Evolutionary conservation across 1,140 invertebrate genomes (phyloP).

Genomic region (Drosophila micromelanica): DNA sequence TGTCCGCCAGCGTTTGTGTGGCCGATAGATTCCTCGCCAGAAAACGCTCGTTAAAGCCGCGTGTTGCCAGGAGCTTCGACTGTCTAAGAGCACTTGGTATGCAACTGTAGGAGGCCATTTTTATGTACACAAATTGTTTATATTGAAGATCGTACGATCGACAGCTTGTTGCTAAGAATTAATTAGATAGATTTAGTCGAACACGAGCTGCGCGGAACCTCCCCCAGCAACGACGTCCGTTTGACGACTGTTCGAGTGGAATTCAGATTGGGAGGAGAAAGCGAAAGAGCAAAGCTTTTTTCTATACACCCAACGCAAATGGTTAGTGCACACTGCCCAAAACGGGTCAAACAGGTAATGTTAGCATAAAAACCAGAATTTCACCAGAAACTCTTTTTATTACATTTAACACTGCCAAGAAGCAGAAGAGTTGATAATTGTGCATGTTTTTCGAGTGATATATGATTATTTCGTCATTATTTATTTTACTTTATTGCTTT

Average conservation of each 20-base stretch:
- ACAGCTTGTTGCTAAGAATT: slow-evolving; percentile 15
- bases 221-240: slow-evolving; percentile 10
- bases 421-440: background rate
- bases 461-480: no score
- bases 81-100: slow-evolving; percentile 7
- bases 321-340: background rate
- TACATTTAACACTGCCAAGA: background rate
- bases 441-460: background rate
- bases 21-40: slow-evolving; percentile 18
- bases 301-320: slow-evolving; percentile 24
- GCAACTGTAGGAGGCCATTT: slow-evolving; percentile 27
- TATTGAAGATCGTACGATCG: slow-evolving; percentile 10
- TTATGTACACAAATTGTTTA: background rate
- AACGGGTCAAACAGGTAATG: background rate
- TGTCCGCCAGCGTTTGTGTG: slow-evolving; percentile 23
- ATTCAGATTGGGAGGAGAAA: background rate
- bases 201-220: background rate
- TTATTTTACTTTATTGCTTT: no score
- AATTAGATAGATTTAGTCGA: background rate
- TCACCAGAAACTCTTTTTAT: slow-evolving; percentile 1
- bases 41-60: background rate
- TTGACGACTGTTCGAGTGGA: slow-evolving; percentile 4
- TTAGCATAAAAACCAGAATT: background rate
- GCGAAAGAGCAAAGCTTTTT: slow-evolving; percentile 14
- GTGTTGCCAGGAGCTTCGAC: background rate